These are phyloP conservation scores for Bryconaethiops microstoma DNA, from an alignment of 2,797 vertebrate species.

Conservation along the genomic window DNA sequence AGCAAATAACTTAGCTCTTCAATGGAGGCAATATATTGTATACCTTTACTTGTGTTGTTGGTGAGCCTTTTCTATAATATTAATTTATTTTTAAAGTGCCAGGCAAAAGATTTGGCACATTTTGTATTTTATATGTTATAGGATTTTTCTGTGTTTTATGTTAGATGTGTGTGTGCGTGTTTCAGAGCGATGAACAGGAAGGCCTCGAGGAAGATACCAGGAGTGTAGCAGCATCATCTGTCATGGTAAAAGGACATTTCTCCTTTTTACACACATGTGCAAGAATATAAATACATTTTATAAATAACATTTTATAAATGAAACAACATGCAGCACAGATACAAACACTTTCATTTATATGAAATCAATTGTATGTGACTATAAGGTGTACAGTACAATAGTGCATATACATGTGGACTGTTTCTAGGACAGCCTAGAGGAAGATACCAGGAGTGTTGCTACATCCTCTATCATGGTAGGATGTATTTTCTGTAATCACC, in stretches of 20 bases:
- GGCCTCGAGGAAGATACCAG: slow-evolving; percentile 7
- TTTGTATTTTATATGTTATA: too few species aligned
- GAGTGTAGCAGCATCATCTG: slow-evolving; percentile 32
- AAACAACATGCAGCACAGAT: slow-evolving; percentile 40
- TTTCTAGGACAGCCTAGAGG: slow-evolving; percentile 5
- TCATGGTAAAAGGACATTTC: neutral
- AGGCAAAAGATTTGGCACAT: too few species aligned
- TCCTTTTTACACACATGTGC: neutral
- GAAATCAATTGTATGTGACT: too few species aligned
- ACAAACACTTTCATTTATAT: neutral
- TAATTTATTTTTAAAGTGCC: too few species aligned
- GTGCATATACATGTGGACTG: neutral
- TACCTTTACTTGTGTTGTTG: too few species aligned
- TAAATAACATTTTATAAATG: too few species aligned
- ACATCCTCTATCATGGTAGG: neutral
- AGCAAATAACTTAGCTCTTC: neutral
- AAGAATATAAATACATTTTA: slow-evolving; percentile 14
- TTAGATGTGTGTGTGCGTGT: slow-evolving; percentile 42
- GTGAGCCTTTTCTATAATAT: too few species aligned
- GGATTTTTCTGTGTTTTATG: neutral
- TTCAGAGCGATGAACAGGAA: slow-evolving; percentile 61
- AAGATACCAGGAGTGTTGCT: slow-evolving; percentile 8
- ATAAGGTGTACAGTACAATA: too few species aligned
- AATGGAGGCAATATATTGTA: neutral
- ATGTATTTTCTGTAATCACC: neutral